These are phyloP conservation scores for Macaria liturata DNA, from an alignment of 2,888 invertebrate species.

Conservation along the genomic window DNA sequence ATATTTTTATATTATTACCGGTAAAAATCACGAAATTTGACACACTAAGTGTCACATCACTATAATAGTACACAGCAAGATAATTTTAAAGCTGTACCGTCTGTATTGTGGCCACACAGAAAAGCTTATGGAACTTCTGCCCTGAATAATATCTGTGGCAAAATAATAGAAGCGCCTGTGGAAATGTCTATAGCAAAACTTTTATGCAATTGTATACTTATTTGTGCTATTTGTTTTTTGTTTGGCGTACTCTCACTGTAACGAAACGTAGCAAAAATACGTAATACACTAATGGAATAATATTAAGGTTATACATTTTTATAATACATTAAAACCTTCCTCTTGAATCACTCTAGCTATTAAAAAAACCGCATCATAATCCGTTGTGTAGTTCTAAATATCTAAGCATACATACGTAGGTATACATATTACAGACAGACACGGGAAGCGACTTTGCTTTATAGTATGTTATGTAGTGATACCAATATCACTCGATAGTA, in stretches of 20 bases:
- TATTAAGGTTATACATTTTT: too few species aligned
- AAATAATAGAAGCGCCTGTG: constrained; percentile 1
- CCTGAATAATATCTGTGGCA: neutral
- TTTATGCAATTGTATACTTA: neutral
- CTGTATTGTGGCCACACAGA: constrained; percentile 4
- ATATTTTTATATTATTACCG: too few species aligned
- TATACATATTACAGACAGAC: neutral
- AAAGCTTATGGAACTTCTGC: constrained; percentile 9
- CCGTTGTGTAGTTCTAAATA: too few species aligned
- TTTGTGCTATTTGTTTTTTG: too few species aligned
- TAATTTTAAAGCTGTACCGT: constrained; percentile 13
- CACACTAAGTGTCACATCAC: constrained; percentile 1
- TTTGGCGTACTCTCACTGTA: too few species aligned
- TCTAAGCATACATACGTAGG: neutral
- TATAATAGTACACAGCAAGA: constrained; percentile 3
- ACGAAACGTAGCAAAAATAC: too few species aligned
- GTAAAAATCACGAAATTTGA: too few species aligned
- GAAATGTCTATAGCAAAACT: constrained; percentile 6
- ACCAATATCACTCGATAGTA: neutral
- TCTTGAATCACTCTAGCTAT: too few species aligned
- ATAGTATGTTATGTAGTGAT: neutral
- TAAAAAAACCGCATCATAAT: too few species aligned
- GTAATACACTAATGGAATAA: too few species aligned
- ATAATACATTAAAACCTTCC: too few species aligned
- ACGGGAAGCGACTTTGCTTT: too few species aligned